Percentiles rank a stretch among this genome's conserved stretches.
Evolutionary conservation across 35 echinoderm and acorn worm species (phyloP).

Genomic region (Apostichopus parvimensis): DNA sequence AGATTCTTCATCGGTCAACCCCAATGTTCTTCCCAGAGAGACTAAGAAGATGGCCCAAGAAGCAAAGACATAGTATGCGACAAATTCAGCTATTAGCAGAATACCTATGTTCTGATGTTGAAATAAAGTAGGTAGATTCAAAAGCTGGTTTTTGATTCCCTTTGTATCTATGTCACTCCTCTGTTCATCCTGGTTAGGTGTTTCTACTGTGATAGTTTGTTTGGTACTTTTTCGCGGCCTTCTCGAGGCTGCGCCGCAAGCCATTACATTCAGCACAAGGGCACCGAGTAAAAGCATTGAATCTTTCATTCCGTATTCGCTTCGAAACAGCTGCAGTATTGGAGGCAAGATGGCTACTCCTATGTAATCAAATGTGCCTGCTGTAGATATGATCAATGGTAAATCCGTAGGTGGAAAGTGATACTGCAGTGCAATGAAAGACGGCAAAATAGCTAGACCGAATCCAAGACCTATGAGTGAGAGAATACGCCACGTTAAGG

Average conservation of each 20-base stretch:
- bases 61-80: not conserved
- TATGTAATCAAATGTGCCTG: not conserved
- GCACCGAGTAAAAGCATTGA: not conserved
- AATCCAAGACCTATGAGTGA: slow-evolving; percentile 7
- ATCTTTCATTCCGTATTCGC: not conserved
- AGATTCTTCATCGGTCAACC: not conserved
- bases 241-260: not conserved
- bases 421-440: not conserved
- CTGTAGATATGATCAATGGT: not conserved
- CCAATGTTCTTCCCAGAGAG: not conserved
- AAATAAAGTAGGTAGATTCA: not conserved
- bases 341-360: not conserved
- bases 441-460: not conserved
- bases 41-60: slow-evolving; percentile 36
- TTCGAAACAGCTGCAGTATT: not conserved
- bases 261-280: not conserved
- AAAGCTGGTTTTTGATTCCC: not conserved
- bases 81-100: not conserved
- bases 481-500: too few species aligned
- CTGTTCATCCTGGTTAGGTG: not conserved
- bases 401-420: not conserved
- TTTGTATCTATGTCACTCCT: not conserved
- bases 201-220: not conserved
- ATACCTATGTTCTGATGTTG: not conserved
- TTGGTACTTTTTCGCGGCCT: not conserved